A percentile compares a stretch with the other conserved stretches of the same genome.
Conservation (phyloP, 2,113 vertebrate species). For the Ctenodactylus gundi region DNA sequence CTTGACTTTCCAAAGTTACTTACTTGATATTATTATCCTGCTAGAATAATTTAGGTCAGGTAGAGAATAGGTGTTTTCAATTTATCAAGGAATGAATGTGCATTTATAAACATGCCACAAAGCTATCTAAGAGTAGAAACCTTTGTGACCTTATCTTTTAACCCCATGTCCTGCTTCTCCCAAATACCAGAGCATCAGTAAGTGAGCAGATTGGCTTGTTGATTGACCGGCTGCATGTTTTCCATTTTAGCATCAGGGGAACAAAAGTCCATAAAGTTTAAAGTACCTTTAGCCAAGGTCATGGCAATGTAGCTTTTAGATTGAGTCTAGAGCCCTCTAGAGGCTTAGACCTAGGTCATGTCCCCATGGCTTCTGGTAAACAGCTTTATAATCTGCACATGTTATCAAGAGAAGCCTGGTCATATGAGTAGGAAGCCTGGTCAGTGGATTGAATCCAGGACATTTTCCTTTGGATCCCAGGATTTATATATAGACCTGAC, state of each 20-base stretch:
- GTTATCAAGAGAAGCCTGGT: neutral
- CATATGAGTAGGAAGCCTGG: neutral
- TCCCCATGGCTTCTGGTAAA: neutral
- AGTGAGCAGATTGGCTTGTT: neutral
- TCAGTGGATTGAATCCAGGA: neutral
- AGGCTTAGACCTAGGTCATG: neutral
- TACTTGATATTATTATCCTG: neutral
- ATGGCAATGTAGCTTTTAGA: neutral
- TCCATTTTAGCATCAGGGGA: neutral
- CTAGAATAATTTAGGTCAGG: neutral
- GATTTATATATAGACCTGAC: neutral
- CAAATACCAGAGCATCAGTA: neutral
- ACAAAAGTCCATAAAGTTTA: neutral
- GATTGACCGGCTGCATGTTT: neutral
- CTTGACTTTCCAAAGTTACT: neutral
- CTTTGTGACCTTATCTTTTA: neutral
- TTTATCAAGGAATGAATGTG: neutral
- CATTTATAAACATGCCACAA: neutral
- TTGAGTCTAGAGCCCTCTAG: neutral
- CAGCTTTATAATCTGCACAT: neutral
- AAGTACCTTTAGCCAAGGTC: neutral
- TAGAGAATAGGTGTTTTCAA: neutral
- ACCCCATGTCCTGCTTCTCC: neutral
- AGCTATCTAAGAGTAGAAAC: neutral
- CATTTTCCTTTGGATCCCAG: neutral